phyloP scores from a whole-genome alignment of 2,888 invertebrate genomes.

The Lycia hirtaria region DNA sequence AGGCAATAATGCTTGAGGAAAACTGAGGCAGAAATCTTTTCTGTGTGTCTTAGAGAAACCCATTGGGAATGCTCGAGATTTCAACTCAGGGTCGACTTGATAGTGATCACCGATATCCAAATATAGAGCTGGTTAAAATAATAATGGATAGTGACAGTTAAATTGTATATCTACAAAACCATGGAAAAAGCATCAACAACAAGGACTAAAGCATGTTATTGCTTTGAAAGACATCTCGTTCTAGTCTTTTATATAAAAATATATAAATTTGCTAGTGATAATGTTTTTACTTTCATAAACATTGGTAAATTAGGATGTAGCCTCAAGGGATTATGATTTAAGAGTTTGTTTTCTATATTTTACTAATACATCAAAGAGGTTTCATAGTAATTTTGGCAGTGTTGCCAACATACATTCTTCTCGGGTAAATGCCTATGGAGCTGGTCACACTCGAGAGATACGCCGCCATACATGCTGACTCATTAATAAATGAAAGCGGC shows the following conservation, averaged over 20 bases:
- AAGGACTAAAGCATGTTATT: too few species aligned
- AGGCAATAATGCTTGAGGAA: constrained; percentile 27
- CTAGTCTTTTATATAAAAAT: too few species aligned
- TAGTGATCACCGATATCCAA: not conserved
- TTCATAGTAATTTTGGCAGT: constrained; percentile 48
- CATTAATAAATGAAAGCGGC: constrained; percentile 52
- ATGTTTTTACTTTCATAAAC: not conserved
- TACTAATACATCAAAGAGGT: constrained; percentile 24
- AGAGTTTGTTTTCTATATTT: constrained; percentile 6
- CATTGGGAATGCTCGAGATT: constrained; percentile 7
- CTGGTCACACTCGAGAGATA: constrained; percentile 43
- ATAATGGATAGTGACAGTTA: not conserved
- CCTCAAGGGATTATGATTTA: constrained; percentile 2
- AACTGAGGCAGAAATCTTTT: constrained; percentile 21
- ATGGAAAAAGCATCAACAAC: too few species aligned
- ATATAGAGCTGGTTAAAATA: not conserved
- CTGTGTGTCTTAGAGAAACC: constrained; percentile 14
- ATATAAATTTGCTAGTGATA: too few species aligned
- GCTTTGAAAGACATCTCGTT: too few species aligned
- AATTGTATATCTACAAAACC: not conserved
- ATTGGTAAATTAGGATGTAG: not conserved
- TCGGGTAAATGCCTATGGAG: constrained; percentile 45
- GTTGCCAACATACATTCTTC: constrained; percentile 49
- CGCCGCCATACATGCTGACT: constrained; percentile 45
- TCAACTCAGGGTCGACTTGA: constrained; percentile 4